Evolutionary conservation across 2,888 invertebrate genomes (phyloP).

Genomic region (Harpagoxenus sublaevis): DNA sequence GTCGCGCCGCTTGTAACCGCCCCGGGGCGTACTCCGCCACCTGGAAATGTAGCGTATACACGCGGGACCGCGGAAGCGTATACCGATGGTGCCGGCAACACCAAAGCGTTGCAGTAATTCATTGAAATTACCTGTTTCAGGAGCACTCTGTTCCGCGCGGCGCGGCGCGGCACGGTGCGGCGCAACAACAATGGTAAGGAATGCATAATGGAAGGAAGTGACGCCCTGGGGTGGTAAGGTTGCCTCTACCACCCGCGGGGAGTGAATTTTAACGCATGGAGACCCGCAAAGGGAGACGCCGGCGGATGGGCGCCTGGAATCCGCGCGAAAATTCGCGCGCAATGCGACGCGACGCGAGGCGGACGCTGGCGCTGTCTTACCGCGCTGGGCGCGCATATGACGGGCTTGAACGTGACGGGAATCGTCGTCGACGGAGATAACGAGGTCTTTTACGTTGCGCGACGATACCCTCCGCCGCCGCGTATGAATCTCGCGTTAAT

Average conservation of each 20-base stretch:
- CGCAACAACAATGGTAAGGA: conserved; percentile 64
- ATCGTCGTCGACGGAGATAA: conserved; percentile 46
- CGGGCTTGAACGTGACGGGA: conserved; percentile 48
- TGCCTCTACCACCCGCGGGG: conserved; percentile 36
- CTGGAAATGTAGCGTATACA: conserved; percentile 19
- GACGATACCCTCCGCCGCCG: conserved; percentile 20
- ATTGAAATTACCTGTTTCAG: conserved; percentile 64
- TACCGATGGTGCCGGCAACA: conserved; percentile 49
- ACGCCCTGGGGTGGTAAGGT: conserved; percentile 52
- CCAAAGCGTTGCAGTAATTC: conserved; percentile 60
- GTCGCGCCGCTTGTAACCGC: conserved; percentile 27
- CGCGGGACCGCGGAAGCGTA: conserved; percentile 20
- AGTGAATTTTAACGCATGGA: conserved; percentile 59
- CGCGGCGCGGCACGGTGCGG: conserved; percentile 23
- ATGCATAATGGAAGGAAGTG: conserved; percentile 66
- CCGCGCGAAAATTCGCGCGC: conserved; percentile 28
- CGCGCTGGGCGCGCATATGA: conserved; percentile 17
- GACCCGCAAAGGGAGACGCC: conserved; percentile 1
- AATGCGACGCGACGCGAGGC: background rate
- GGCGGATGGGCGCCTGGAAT: conserved; percentile 18
- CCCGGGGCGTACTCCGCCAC: conserved; percentile 33
- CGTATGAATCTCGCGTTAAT: conserved; percentile 51
- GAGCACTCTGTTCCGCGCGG: conserved; percentile 49
- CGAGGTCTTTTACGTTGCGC: conserved; percentile 45
- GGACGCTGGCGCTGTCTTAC: conserved; percentile 36